Conservation (phyloP, 2,113 vertebrate species). For the Sorex fumeus region DNA sequence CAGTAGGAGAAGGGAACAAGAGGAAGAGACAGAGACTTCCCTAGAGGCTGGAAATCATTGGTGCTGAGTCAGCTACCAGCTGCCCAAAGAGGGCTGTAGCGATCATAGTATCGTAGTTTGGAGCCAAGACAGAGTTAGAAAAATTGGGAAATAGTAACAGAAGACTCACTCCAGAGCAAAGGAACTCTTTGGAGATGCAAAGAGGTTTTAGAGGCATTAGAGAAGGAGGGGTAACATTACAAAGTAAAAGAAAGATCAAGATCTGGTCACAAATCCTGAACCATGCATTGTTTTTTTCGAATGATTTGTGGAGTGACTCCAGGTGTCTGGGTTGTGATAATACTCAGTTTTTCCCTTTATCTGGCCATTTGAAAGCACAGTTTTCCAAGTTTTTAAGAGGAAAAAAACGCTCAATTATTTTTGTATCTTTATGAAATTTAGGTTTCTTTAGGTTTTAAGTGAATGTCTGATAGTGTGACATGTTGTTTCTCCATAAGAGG, state of each 20-base stretch:
- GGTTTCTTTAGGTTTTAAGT: conserved; percentile 6
- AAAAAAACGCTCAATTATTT: not conserved
- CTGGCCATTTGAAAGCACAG: not conserved
- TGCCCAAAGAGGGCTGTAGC: not conserved
- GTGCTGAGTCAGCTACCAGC: conserved; percentile 1
- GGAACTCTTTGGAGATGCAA: conserved; percentile 10
- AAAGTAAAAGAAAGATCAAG: conserved; percentile 10
- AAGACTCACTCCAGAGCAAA: not conserved
- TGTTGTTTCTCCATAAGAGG: conserved; percentile 10
- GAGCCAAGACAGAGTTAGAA: not conserved
- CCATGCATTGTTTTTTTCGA: not conserved
- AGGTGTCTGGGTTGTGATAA: not conserved
- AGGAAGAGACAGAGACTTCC: conserved; percentile 50
- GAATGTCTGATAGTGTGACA: not conserved
- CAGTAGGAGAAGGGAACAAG: not conserved
- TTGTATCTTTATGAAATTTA: not conserved
- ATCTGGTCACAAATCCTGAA: conserved; percentile 3
- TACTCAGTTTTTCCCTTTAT: conserved; percentile 49
- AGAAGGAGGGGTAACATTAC: not conserved
- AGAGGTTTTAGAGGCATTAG: not conserved
- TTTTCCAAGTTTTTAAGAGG: not conserved
- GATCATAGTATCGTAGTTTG: not conserved
- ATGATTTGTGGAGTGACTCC: not conserved
- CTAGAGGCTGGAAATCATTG: not conserved
- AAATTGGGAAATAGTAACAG: not conserved